A percentile compares a stretch with the other conserved stretches of the same genome.
These are phyloP conservation scores for Sinhomidia bicolor DNA, from an alignment of 2,888 invertebrate species.

Conservation along the genomic window DNA sequence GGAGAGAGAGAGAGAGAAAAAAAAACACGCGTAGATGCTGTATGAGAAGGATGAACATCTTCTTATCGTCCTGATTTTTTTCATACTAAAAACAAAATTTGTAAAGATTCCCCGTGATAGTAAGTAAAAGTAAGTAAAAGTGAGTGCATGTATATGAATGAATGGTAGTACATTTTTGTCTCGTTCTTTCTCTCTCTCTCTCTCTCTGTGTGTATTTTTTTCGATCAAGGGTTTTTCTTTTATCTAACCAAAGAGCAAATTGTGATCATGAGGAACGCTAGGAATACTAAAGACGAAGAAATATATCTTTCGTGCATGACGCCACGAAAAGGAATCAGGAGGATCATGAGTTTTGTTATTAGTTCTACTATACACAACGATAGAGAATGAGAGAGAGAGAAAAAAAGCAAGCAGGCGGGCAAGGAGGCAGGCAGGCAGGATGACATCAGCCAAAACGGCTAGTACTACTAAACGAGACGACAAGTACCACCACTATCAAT, in stretches of 20 bases:
- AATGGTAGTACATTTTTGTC: constrained; percentile 10
- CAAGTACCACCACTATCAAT: constrained; percentile 13
- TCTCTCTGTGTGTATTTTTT: constrained; percentile 38
- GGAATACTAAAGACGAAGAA: constrained; percentile 63
- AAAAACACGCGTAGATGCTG: constrained; percentile 14
- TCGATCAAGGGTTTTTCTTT: constrained; percentile 61
- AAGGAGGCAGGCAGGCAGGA: neutral
- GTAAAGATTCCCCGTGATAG: constrained; percentile 10
- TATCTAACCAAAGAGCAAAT: constrained; percentile 66
- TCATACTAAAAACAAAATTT: neutral
- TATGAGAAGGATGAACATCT: neutral
- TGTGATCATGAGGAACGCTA: constrained; percentile 60
- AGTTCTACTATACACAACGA: constrained; percentile 34
- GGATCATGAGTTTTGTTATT: constrained; percentile 45
- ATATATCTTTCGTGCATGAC: constrained; percentile 62
- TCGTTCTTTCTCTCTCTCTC: constrained; percentile 14
- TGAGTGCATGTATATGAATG: constrained; percentile 2
- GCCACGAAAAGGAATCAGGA: constrained; percentile 40
- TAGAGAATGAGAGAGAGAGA: too few species aligned
- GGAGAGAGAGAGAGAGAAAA: too few species aligned
- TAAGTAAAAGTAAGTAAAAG: constrained; percentile 32
- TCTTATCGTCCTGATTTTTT: constrained; percentile 15
- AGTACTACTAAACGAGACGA: too few species aligned
- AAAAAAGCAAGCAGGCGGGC: neutral
- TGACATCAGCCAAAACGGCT: constrained; percentile 3